Evolutionary conservation across 1,140 invertebrate species (phyloP), one percentile per base, ranked within the genome.

Genomic region (Wasmannia auropunctata): DNA sequence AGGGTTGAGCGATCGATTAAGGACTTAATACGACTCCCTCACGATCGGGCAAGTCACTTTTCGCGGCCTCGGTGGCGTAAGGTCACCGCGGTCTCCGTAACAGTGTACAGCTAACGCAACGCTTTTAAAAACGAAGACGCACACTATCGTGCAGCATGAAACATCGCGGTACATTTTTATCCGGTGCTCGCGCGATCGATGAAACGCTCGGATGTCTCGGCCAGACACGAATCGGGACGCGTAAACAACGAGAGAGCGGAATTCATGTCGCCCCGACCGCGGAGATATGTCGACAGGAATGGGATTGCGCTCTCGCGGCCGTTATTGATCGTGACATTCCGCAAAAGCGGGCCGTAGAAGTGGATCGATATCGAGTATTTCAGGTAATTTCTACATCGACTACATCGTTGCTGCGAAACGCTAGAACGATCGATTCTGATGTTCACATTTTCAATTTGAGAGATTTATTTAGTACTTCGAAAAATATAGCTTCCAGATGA

Each of bases 281-380:
- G 10, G 16, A 79, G 62, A 88, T 63, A 74, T 51, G 72, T 62
- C 40, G n/a, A 69, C 56, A 40, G 62, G 81, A 51, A 84, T 28
- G 49, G 37, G 43, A 84, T 91, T 89, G 86, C 83, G 63, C 74
- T 86, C 56, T 86, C 56, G 19, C 5, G 49, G 51, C n/a, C 19
- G 58, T 65, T 90, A 92, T 93, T 86, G 91, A 90, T 92, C 79
- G 62, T 79, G 56, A 87, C 86, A 92, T 90, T 88, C 67, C 75
- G 43, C 34, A 77, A 74, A 93, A 87, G 46, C 77, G 86, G 86
- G 65, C 77, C 74, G n/a, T n/a, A n/a, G n/a, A n/a, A 54, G 10
- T 63, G 37, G 63, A 90, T 91, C 91, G 83, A 93, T 92, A 88
- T 75, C 54, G 67, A 83, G 67, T 58, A 83, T 83, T 34, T 83